Base-by-base conservation (phyloP, 2,888 invertebrate species). In the Zootermopsis nevadensis region DNA sequence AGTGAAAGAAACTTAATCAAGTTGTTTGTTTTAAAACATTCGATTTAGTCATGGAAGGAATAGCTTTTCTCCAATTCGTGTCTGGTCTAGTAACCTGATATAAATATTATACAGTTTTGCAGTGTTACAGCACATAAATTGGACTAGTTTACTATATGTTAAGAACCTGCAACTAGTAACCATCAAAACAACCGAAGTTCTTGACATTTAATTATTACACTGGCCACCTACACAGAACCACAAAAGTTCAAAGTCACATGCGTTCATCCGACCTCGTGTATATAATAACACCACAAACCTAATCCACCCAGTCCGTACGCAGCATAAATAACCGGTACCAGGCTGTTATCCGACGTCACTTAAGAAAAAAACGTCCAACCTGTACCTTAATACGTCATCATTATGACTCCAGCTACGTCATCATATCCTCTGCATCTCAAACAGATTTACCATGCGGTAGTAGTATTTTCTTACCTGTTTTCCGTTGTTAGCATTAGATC, bases 401-500 rank as follows among this genome's bases (percentile, higher is more conserved):
- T 10, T 38, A 0, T 8, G 2, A 74, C 38, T 74, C 42, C 72
- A 38, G n/a, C 74, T 38, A 38, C 74, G 74, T 74, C 74, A 69
- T 69, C 33, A 3, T 8, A 3, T 60, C 10, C 60, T 19, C 48
- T 19, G 48, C 48, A 15, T 15, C 22, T 33, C 33, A 74, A 31
- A 38, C 22, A 38, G n/a, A 38, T 74, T 74, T 35, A 38, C 74
- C 31, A 74, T 38, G 24, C 1, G 69, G 27, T 66, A n/a, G 33
- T 69, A 69, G 69, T 33, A 69, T 31, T 69, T 69, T 69, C 77
- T 22, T 77, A 77, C 38, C 53, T 24, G 55, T 77, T 55, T 79
- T 79, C 35, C 79, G 66, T 79, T n/a, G 60, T 76, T 42, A 77
- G 30, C n/a, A n/a, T 27, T n/a, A 74, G 33, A 74, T 1, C 38